Conservation (phyloP, 2,888 invertebrate genomes). For the Disparrhopalites patrizii region DNA sequence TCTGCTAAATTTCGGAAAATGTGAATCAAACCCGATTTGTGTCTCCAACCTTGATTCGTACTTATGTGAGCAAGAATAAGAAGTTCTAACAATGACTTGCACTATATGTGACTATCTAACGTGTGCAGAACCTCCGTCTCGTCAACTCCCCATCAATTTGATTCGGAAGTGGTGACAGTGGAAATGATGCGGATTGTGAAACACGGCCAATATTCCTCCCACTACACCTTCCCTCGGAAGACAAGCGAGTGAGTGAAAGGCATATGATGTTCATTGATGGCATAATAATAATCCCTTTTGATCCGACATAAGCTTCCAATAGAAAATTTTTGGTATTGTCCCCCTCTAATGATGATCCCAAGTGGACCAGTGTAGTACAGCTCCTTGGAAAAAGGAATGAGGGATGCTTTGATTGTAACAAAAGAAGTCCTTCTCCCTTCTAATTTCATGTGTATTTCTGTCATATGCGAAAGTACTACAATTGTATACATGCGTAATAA, state of each 20-base stretch:
- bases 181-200: conserved; percentile 23
- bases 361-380: no score
- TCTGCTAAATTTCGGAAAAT: no score
- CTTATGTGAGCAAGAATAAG: no score
- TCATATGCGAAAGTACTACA: no score
- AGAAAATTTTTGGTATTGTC: not conserved
- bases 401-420: not conserved
- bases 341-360: not conserved
- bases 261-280: not conserved
- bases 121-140: not conserved
- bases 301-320: not conserved
- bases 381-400: no score
- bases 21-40: no score
- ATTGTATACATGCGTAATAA: no score
- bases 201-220: conserved; percentile 4
- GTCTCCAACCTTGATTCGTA: no score
- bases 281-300: no score
- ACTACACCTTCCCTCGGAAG: conserved; percentile 21
- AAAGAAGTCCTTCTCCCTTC: not conserved
- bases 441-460: not conserved
- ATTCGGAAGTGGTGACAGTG: conserved; percentile 20
- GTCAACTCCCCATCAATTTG: conserved; percentile 8
- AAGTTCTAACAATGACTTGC: no score
- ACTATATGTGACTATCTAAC: no score
- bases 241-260: conserved; percentile 15